Evolutionary conservation across 2,888 invertebrate species (phyloP).

Genomic region (Spilarctia lutea): DNA sequence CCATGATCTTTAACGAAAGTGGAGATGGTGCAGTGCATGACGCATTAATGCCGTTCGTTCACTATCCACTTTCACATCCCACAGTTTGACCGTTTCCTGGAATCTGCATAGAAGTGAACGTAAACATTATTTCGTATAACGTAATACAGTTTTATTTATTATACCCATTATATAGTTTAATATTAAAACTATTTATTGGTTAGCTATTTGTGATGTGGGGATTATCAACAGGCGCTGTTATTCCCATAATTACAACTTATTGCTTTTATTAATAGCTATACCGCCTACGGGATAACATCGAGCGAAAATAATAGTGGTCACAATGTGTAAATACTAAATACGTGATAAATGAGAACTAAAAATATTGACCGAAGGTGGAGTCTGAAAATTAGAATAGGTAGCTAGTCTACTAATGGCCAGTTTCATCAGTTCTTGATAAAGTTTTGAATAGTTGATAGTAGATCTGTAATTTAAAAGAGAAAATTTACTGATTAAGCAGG

Average conservation of each 20-base stretch:
- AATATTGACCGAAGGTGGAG: too few species aligned
- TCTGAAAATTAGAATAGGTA: too few species aligned
- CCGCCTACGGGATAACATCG: not conserved
- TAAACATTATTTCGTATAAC: not conserved
- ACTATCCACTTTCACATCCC: constrained; percentile 10
- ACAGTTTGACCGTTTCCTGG: constrained; percentile 11
- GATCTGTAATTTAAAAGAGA: too few species aligned
- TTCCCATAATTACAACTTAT: not conserved
- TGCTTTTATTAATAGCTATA: not conserved
- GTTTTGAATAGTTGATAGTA: too few species aligned
- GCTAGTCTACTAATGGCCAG: too few species aligned
- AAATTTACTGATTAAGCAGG: too few species aligned
- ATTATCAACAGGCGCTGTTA: not conserved
- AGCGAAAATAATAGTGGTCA: not conserved
- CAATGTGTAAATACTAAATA: not conserved
- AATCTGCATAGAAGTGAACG: not conserved
- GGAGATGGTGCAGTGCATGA: not conserved
- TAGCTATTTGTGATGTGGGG: not conserved
- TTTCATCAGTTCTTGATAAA: too few species aligned
- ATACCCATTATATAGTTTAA: not conserved
- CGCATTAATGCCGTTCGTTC: constrained; percentile 13
- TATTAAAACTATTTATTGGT: not conserved
- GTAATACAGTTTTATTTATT: too few species aligned
- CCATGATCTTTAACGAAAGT: constrained; percentile 8
- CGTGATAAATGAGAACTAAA: too few species aligned